A percentile compares a stretch with the other conserved stretches of the same genome.
These are phyloP conservation scores for Linyphia triangularis DNA, from an alignment of 2,888 invertebrate genomes.

Conservation along the genomic window DNA sequence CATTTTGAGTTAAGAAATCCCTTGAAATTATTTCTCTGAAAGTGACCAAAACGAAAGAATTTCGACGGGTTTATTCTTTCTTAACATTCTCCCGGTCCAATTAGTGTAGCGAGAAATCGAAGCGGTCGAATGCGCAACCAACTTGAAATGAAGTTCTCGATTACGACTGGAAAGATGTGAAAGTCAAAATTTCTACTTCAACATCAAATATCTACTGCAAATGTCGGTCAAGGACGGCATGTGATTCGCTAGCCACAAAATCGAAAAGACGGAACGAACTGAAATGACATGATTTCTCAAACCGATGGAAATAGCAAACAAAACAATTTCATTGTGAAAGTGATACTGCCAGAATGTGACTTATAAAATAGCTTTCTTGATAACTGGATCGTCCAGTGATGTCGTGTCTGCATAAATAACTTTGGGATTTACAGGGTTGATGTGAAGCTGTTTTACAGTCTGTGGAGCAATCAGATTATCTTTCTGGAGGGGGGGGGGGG, in stretches of 20 bases:
- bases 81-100: neutral
- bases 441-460: too few relatives aligned
- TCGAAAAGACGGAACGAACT: neutral
- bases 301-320: too few relatives aligned
- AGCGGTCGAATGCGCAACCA: neutral
- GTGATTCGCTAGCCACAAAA: neutral
- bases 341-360: too few relatives aligned
- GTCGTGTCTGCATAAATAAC: too few relatives aligned
- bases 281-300: neutral
- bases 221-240: conserved; percentile 36
- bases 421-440: too few relatives aligned
- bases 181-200: conserved; percentile 25
- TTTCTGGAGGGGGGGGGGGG: too few relatives aligned
- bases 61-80: neutral
- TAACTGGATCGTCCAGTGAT: too few relatives aligned
- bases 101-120: neutral
- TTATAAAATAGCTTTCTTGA: too few relatives aligned
- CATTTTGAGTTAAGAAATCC: too few relatives aligned
- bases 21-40: neutral
- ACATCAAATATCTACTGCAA: conserved; percentile 12
- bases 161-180: neutral
- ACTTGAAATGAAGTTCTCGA: conserved; percentile 20
- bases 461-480: too few relatives aligned
- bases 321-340: too few relatives aligned
- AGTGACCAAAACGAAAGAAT: too few relatives aligned